A percentile compares a stretch with the other conserved stretches of the same genome.
These are phyloP conservation scores for Acronicta psi DNA, from an alignment of 2,888 invertebrate genomes.

Conservation along the genomic window DNA sequence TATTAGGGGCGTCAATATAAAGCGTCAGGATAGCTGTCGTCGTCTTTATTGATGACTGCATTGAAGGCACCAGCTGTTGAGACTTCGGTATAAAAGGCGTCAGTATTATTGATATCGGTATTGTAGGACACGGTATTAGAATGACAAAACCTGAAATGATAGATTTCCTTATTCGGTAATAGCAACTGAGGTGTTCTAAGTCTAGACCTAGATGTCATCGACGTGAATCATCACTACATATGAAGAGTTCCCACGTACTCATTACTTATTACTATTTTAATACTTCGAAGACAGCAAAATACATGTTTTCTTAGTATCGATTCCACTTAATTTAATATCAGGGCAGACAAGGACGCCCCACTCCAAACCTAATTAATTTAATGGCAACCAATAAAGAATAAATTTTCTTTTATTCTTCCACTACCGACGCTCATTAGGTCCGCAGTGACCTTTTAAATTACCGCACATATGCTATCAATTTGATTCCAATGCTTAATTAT, in stretches of 20 bases:
- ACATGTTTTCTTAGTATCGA: conserved; percentile 33
- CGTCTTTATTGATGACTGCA: no score
- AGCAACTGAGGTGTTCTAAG: background rate
- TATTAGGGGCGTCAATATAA: no score
- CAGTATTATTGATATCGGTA: background rate
- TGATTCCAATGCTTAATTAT: background rate
- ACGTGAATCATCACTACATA: conserved; percentile 1
- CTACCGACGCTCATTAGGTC: conserved; percentile 1
- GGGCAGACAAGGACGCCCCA: conserved; percentile 26
- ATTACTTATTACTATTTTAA: conserved; percentile 2
- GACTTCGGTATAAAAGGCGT: no score
- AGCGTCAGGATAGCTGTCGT: no score
- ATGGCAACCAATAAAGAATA: conserved; percentile 19
- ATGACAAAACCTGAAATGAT: no score
- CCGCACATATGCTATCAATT: background rate
- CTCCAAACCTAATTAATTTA: conserved; percentile 27
- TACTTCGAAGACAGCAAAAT: conserved; percentile 7
- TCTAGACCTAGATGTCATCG: background rate
- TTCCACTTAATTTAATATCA: conserved; percentile 17
- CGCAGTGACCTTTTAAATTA: conserved; percentile 6
- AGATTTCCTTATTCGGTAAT: background rate
- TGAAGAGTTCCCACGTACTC: conserved; percentile 16
- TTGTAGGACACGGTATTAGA: no score
- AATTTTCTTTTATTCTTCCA: conserved; percentile 11
- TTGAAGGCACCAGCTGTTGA: no score